Evolutionary conservation across 2,113 vertebrate species (phyloP), one percentile per base, ranked within the genome.

Genomic region (Oostethus manadensis): DNA sequence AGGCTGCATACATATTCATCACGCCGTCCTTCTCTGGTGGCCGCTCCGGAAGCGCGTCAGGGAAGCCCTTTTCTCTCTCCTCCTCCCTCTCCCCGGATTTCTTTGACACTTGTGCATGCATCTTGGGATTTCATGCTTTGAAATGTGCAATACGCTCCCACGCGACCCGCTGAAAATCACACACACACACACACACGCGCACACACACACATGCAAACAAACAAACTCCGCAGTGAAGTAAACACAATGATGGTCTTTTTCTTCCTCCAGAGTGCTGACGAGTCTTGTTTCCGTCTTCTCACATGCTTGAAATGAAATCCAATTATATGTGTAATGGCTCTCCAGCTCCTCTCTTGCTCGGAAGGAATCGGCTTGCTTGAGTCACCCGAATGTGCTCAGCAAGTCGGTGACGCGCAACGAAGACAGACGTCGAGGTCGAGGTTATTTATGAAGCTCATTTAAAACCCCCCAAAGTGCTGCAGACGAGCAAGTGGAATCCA

Each of bases 291-390:
- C 64, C 62, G 71, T 63, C 66, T 64, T 71, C 73, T 76, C 78
- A 70, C 80, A 84, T 83, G 83, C 74, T 78, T 82, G 81, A 84
- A 84, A 81, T 86, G 70, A 85, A 88, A 85, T 85, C 81, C 84
- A 86, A 83, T 86, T 85, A 86, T 72, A 72, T 80, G 64, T 73
- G 77, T 82, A 80, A 83, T 84, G 81, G 77, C 73, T 80, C 77
- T 67, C 64, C 75, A 71, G 71, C 75, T 83, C 74, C 71, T 88
- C 77, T 57, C 76, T 66, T 80, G 74, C 83, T 84, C 77, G 84
- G 74, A 83, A 85, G 77, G 74, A 83, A 71, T 62, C 70, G 38
- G 61, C 79, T 66, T 73, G 74, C 79, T 76, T 78, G 78, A 85
- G 66, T 85, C 83, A 74, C 76, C 68, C 50, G 56, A 81, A 73